Base-by-base conservation (phyloP, 2,888 invertebrate species). In the Dexiosoma caninum region DNA sequence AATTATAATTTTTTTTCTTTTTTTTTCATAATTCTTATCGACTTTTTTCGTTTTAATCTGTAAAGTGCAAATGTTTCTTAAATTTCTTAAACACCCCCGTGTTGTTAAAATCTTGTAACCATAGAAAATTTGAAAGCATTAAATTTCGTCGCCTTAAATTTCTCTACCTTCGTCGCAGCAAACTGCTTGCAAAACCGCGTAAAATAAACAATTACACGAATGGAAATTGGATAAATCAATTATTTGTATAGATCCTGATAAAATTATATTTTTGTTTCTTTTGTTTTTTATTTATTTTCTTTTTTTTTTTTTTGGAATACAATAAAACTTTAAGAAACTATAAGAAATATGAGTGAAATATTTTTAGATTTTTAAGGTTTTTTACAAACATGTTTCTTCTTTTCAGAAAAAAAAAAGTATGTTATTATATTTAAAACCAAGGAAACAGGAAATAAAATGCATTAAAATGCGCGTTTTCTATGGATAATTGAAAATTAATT, bases 1-100 rank as follows among this genome's bases (percentile, higher is more conserved):
- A n/a, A n/a, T n/a, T n/a, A n/a, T n/a, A n/a, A n/a, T n/a, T 27
- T 27, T 27, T 27, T 27, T 27, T 27, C 2, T 51, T 16, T 8
- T 27, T 51, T 35, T 32, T 55, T 21, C 23, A 19, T 9, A 57
- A 51, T 70, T 62, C 67, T 76, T 76, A 67, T 71, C 66, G 35
- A 14, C 30, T 16, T 44, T 42, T 64, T 0, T 3, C 1, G 40
- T 19, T 14, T 16, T 27, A 23, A 66, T 46, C 57, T 37, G 46
- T 53, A 76, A 80, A 71, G 76, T 77, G 81, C 71, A 67, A 77
- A 62, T 81, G 76, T 76, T 77, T 59, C 76, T 81, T 81, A 72
- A 76, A 81, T 81, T 81, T 81, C 81, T 72, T 57, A 72, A 80
- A 81, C 76, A 57, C 80, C 80, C 71, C 69, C 62, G 6, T 49